phyloP scores from a whole-genome alignment of 2,888 invertebrate genomes.

The Spisula solida region DNA sequence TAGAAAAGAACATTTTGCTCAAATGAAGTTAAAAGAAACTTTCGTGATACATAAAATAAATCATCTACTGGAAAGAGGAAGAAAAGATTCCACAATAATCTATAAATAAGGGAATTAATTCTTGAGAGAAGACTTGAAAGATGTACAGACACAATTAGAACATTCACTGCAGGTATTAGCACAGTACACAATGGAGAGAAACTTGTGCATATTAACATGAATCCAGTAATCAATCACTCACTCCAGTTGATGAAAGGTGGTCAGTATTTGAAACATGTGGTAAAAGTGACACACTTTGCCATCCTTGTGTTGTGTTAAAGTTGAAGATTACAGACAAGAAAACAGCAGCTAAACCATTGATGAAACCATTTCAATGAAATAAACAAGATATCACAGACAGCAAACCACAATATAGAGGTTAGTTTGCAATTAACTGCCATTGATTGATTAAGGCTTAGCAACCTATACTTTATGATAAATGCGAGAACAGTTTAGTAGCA shows the following conservation, averaged over 20 bases:
- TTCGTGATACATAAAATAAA: background rate
- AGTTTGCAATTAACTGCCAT: conserved; percentile 58
- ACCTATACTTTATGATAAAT: conserved; percentile 64
- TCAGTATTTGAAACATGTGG: background rate
- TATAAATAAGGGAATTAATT: no score
- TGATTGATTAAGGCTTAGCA: conserved; percentile 61
- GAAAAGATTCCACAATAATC: no score
- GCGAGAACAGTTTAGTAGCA: conserved; percentile 73
- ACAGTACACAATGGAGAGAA: background rate
- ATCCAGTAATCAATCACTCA: background rate
- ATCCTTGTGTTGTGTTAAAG: conserved; percentile 27
- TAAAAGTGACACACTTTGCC: conserved; percentile 38
- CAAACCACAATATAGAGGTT: conserved; percentile 68
- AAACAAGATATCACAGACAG: conserved; percentile 27
- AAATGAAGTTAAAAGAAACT: background rate
- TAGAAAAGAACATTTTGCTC: background rate
- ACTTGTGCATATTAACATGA: background rate
- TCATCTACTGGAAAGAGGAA: background rate
- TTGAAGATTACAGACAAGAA: conserved; percentile 20
- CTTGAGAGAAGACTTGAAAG: no score
- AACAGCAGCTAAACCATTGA: conserved; percentile 38
- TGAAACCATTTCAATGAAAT: conserved; percentile 31
- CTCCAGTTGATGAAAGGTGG: background rate
- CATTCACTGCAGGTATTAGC: background rate
- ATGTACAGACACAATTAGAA: background rate